Evolutionary conservation across 1,140 invertebrate genomes (phyloP), one percentile per base, ranked within the genome.

Genomic region (Neodiprion lecontei): DNA sequence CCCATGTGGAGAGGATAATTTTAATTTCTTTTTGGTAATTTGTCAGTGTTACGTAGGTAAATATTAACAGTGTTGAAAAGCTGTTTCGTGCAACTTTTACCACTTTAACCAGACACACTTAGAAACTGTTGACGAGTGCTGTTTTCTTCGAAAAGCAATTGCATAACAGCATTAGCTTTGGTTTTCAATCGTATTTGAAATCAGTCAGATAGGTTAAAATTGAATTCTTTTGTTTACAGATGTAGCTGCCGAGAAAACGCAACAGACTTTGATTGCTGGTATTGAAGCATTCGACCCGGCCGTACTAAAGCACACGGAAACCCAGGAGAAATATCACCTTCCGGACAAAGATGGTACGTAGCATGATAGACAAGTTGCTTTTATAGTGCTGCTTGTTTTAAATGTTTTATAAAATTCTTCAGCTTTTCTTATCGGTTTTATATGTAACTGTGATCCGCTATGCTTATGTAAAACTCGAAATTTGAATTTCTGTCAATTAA

Each of bases 281-380:
- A 96, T 97, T 79, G 95, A 96, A 85, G 91, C 91, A 74, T 97
- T 97, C 84, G 93, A 97, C 86, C 89, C 94, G 67, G 92, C 89
- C 75, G 93, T 94, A 84, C 89, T 98, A 86, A 98, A 98, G 89
- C 97, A 96, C 84, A 96, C 96, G 28, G 94, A 96, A 87, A 98
- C 97, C 49, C 91, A 96, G 82, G 96, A 98, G 86, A 98, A 98
- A 88, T 97, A 97, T 87, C 92, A 95, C 67, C 92, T 98, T 80
- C 97, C 97, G 67, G 96, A 96, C 85, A 97, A 97, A 93, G 95
- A 97, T 91, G 96, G 97, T 98, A 91, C 88, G 86, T 87, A 65
- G 73, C 66, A 48, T 66, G 72, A 17, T 72, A 68, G 21, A 40
- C 5, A 10, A 72, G 53, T 61, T 12, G 48, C 11, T 67, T 70